Percentiles rank a stretch among this genome's conserved stretches.
Evolutionary conservation across 1,140 invertebrate genomes (phyloP).

Genomic region (Steinernema khuongi): DNA sequence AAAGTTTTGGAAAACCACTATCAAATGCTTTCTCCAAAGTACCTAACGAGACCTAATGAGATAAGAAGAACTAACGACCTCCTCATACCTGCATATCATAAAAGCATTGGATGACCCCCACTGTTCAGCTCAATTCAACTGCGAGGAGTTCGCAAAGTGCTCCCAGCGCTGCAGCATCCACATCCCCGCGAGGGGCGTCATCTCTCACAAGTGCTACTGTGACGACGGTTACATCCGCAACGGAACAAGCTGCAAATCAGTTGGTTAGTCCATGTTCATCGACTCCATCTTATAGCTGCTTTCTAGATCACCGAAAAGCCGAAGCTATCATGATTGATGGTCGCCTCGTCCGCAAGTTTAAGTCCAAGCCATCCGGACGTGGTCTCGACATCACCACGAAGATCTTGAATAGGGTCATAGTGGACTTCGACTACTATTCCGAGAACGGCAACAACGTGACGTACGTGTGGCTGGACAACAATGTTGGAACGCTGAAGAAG

Average conservation of each 20-base stretch:
- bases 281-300: neutral
- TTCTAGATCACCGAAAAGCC: neutral
- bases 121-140: too few species aligned
- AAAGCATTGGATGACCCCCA: too few species aligned
- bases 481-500: conserved; percentile 16
- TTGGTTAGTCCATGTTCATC: neutral
- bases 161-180: neutral
- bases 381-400: neutral
- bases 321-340: neutral
- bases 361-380: neutral
- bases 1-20: too few species aligned
- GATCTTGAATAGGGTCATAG: conserved; percentile 7
- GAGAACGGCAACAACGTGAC: neutral
- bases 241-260: neutral
- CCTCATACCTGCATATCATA: too few species aligned
- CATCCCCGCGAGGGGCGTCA: neutral
- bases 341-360: neutral
- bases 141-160: neutral
- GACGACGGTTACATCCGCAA: neutral
- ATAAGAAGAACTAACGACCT: too few species aligned
- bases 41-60: too few species aligned
- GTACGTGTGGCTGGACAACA: conserved; percentile 2
- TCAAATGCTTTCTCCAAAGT: too few species aligned
- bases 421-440: conserved; percentile 7
- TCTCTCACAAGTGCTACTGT: neutral